Evolutionary conservation across 2,797 vertebrate genomes (phyloP).

Genomic region (Onychomys arenicola): DNA sequence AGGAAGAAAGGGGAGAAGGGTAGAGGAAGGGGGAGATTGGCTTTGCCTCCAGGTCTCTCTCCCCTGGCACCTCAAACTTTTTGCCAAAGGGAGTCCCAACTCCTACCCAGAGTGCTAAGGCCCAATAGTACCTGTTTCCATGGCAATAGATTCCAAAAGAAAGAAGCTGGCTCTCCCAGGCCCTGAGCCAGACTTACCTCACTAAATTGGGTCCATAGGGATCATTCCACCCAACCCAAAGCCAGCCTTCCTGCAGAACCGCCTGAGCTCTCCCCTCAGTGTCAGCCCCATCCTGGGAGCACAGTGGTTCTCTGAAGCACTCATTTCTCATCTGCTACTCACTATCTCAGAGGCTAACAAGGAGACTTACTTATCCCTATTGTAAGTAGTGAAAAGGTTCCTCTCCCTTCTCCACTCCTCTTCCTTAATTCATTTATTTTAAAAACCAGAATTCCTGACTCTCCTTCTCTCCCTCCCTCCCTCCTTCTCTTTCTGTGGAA

Average conservation of each 20-base stretch:
- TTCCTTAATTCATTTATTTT: background rate
- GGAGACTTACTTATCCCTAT: background rate
- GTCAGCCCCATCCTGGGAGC: background rate
- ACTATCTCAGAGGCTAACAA: background rate
- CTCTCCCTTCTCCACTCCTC: background rate
- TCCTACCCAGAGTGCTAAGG: background rate
- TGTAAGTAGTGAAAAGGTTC: background rate
- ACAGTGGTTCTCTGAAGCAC: too few relatives aligned
- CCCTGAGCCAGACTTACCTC: background rate
- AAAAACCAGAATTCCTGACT: background rate
- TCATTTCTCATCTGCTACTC: background rate
- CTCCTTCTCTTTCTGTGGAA: background rate
- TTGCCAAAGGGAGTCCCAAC: background rate
- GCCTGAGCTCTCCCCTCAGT: background rate
- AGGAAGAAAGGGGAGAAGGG: background rate
- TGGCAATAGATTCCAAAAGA: background rate
- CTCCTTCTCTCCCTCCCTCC: too few relatives aligned
- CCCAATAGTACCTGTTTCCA: background rate
- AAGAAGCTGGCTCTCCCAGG: background rate
- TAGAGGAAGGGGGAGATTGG: background rate
- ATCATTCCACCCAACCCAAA: background rate
- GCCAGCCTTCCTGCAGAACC: background rate
- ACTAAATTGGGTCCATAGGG: too few relatives aligned
- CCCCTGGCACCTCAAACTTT: background rate
- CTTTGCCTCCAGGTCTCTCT: background rate